These are phyloP conservation scores for Scartelaos histophorus DNA, from an alignment of 2,113 vertebrate species.

Conservation along the genomic window DNA sequence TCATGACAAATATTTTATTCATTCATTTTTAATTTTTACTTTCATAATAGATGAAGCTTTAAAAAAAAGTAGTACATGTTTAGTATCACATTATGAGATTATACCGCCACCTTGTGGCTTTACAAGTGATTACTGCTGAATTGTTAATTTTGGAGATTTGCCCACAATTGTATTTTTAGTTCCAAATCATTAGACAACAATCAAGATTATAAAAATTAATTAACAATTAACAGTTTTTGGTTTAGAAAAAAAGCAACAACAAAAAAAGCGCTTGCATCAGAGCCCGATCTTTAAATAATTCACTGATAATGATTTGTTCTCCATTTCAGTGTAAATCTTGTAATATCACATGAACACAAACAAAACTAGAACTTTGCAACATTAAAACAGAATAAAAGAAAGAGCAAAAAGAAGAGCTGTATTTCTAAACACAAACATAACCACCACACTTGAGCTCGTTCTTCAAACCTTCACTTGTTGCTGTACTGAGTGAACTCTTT, in stretches of 20 bases:
- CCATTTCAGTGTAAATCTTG: neutral
- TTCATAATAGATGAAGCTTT: neutral
- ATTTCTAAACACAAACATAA: too few species aligned
- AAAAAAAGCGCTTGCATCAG: too few species aligned
- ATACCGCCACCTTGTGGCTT: conserved; percentile 31
- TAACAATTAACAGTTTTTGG: too few species aligned
- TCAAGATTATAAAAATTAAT: neutral
- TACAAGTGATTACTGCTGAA: too few species aligned
- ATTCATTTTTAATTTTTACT: neutral
- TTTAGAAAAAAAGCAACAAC: too few species aligned
- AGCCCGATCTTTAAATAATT: too few species aligned
- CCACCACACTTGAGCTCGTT: too few species aligned
- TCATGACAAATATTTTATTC: neutral
- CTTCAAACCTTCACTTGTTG: conserved; percentile 14
- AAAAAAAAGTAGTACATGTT: neutral
- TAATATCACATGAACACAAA: neutral
- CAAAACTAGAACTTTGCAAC: neutral
- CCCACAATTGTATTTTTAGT: neutral
- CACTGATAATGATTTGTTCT: too few species aligned
- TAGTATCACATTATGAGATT: neutral
- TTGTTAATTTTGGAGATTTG: too few species aligned
- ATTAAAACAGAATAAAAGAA: neutral
- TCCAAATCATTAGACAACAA: neutral
- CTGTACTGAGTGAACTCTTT: conserved; percentile 69
- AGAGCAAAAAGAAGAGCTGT: too few species aligned